Conservation (phyloP, 2,888 invertebrate species). For the Macaria notata region DNA sequence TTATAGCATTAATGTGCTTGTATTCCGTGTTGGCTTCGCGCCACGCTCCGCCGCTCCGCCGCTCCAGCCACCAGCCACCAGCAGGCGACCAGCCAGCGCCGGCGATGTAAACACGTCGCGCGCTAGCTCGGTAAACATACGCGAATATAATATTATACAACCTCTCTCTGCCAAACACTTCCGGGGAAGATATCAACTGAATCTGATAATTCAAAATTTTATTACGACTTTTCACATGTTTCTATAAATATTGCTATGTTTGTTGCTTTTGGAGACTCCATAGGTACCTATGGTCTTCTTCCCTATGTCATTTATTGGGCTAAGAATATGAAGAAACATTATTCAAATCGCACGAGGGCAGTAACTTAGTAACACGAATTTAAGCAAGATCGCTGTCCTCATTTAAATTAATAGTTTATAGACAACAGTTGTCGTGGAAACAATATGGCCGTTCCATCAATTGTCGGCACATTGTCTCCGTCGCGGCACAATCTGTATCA, state of each 20-base stretch:
- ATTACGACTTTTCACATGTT: too few species aligned
- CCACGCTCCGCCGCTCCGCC: slow-evolving; percentile 22
- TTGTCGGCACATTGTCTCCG: slow-evolving; percentile 4
- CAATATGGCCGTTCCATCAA: slow-evolving; percentile 4
- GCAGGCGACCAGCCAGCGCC: background rate
- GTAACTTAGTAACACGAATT: too few species aligned
- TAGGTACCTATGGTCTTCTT: too few species aligned
- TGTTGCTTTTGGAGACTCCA: too few species aligned
- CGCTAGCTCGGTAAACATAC: slow-evolving; percentile 19
- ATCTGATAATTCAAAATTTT: background rate
- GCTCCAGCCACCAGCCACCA: slow-evolving; percentile 9
- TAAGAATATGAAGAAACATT: too few species aligned
- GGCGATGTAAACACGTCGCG: slow-evolving; percentile 26
- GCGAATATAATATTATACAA: slow-evolving; percentile 10
- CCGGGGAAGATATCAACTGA: background rate
- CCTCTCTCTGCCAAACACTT: slow-evolving; percentile 4
- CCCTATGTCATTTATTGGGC: too few species aligned
- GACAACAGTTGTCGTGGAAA: background rate
- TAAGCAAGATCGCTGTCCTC: too few species aligned
- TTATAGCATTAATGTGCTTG: too few species aligned
- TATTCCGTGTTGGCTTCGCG: slow-evolving; percentile 45
- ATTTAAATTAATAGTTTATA: too few species aligned
- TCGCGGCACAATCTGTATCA: slow-evolving; percentile 1
- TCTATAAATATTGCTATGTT: too few species aligned
- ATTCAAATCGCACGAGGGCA: too few species aligned